Evolutionary conservation across 1,140 invertebrate species (phyloP).

Genomic region (Ceratosolen fusciceps): DNA sequence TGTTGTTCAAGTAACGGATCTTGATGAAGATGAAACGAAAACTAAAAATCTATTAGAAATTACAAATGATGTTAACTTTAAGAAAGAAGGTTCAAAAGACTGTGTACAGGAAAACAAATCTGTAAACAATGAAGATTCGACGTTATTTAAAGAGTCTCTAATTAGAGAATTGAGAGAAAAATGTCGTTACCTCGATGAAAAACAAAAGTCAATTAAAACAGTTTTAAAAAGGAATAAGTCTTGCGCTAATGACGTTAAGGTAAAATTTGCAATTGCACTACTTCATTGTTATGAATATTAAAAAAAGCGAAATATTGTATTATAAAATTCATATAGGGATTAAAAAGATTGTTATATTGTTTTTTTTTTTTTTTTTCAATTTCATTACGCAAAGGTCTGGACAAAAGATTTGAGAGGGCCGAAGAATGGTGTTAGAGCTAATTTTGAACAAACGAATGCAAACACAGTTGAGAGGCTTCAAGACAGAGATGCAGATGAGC

Average conservation of each 20-base stretch:
- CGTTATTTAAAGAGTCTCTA: slow-evolving; percentile 26
- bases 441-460: slow-evolving; percentile 34
- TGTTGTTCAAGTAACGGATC: slow-evolving; percentile 56
- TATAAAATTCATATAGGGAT: background rate
- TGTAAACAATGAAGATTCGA: slow-evolving; percentile 20
- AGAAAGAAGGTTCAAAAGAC: slow-evolving; percentile 31
- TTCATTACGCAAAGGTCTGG: slow-evolving; percentile 19
- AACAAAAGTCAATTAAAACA: slow-evolving; percentile 39
- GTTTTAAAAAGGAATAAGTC: slow-evolving; percentile 47
- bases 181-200: slow-evolving; percentile 30
- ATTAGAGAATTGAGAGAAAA: slow-evolving; percentile 38
- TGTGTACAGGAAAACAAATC: slow-evolving; percentile 30
- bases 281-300: background rate
- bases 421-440: slow-evolving; percentile 35
- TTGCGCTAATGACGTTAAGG: slow-evolving; percentile 40
- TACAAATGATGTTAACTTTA: slow-evolving; percentile 6
- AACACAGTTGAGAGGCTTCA: slow-evolving; percentile 28
- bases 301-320: background rate
- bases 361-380: too few relatives aligned
- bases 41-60: slow-evolving; percentile 26
- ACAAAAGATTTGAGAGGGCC: slow-evolving; percentile 33
- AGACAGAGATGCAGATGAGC: slow-evolving; percentile 25
- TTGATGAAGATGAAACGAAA: slow-evolving; percentile 56
- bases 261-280: background rate
- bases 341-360: background rate